A percentile compares a stretch with the other conserved stretches of the same genome.
Evolutionary conservation across 2,113 vertebrate species (phyloP).

Genomic region (Odontesthes bonariensis): DNA sequence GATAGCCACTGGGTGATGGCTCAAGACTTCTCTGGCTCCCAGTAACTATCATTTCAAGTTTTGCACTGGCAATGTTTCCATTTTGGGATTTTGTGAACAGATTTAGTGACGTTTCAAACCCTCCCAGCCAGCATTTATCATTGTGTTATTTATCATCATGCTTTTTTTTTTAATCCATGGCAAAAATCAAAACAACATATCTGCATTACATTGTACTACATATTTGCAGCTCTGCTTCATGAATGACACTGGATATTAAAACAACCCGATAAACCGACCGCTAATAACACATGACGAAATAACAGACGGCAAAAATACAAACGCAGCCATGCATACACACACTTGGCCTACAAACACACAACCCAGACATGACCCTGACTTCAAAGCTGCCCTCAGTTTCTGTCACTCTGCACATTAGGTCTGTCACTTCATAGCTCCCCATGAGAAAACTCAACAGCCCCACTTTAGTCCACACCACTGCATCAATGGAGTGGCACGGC

Average conservation of each 20-base stretch:
- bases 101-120: too few species aligned
- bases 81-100: too few species aligned
- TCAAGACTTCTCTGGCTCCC: too few species aligned
- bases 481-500: conserved; percentile 47
- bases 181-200: too few species aligned
- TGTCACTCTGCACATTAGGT: conserved; percentile 48
- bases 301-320: conserved; percentile 5
- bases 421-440: conserved; percentile 40
- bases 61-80: too few species aligned
- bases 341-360: conserved; percentile 21
- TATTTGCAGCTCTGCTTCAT: not conserved
- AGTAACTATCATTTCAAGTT: too few species aligned
- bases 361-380: conserved; percentile 69
- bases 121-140: too few species aligned
- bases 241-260: not conserved
- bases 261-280: not conserved
- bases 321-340: conserved; percentile 11
- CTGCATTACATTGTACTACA: not conserved
- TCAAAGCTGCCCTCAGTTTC: conserved; percentile 19
- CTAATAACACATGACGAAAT: not conserved
- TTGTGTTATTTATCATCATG: too few species aligned
- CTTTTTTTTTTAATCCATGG: too few species aligned
- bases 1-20: too few species aligned
- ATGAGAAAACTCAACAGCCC: conserved; percentile 55
- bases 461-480: conserved; percentile 43